phyloP scores from a whole-genome alignment of 2,113 vertebrate species.

The Gobiocypris rarus region DNA sequence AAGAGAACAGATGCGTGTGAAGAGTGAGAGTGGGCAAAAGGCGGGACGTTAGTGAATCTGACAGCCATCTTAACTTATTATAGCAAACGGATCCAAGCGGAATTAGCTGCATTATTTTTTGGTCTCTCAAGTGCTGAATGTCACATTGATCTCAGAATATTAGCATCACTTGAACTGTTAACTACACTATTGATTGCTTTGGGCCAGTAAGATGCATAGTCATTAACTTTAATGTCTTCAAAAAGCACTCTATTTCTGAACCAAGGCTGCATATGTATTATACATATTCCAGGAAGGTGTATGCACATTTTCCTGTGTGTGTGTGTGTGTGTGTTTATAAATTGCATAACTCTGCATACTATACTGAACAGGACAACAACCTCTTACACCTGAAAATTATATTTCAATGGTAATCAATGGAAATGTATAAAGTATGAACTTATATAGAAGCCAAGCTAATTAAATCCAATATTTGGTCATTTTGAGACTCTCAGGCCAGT shows the following conservation, averaged over 20 bases:
- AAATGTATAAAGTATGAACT: background rate
- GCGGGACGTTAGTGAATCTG: constrained; percentile 68
- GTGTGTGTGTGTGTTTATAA: constrained; percentile 42
- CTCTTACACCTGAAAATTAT: background rate
- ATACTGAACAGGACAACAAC: background rate
- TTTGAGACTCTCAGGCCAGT: background rate
- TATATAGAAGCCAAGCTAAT: background rate
- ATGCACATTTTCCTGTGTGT: constrained; percentile 14
- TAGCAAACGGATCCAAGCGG: constrained; percentile 67
- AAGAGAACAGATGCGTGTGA: constrained; percentile 42
- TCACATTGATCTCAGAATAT: constrained; percentile 54
- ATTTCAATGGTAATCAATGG: background rate
- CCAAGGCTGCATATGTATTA: constrained; percentile 52
- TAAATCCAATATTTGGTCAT: background rate
- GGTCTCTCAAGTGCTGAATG: constrained; percentile 55
- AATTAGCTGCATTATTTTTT: constrained; percentile 73
- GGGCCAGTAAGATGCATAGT: constrained; percentile 59
- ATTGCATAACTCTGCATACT: background rate
- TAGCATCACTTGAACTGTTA: constrained; percentile 46
- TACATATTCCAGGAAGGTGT: constrained; percentile 43
- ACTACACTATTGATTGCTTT: constrained; percentile 46
- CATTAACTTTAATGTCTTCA: constrained; percentile 52
- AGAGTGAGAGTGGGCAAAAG: constrained; percentile 45
- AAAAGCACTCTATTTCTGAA: constrained; percentile 46
- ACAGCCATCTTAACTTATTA: constrained; percentile 77